Evolutionary conservation across 2,797 vertebrate genomes (phyloP), one percentile per base, ranked within the genome.

Genomic region (Platyrinchus mystaceus): DNA sequence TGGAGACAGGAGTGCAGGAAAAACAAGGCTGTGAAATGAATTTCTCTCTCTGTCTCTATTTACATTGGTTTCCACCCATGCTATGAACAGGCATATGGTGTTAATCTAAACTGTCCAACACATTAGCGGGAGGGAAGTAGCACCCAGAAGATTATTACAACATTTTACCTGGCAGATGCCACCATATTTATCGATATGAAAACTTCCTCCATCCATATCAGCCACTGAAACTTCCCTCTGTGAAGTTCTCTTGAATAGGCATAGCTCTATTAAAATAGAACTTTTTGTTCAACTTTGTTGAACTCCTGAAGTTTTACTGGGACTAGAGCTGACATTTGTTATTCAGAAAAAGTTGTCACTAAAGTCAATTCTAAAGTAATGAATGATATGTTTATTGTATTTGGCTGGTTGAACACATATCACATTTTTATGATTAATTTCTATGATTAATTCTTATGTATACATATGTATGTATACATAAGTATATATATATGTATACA

Each of bases 101-200:
- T 71, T 87, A 75, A 84, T 92, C 62, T 62, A 82, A 94, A 50
- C 80, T 55, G 62, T 76, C 66, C 93, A 53, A 85, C 58, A 46
- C 46, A 6, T 76, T 50, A 68, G 58, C 86, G 62, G 49, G 76
- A 80, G 43, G 62, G 30, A 94, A 81, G 78, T 73, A 88, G 85
- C 66, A 82, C 62, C 62, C 85, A 69, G 67, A 93, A 69, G 53
- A 91, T 81, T 91, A 91, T 82, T 84, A 34, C 53, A 84, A 50
- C 62, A 56, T 91, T 91, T 86, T 94, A 88, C 80, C 79, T 84
- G 80, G 50, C 26, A 94, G 74, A 93, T 94, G 59, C 62, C 83
- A 88, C 63, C n/a, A 6, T 75, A 69, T 76, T 94, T 82, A 64
- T 81, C 41, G 47, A 76, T 59, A 37, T 14, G 43, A 91, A 88